Evolutionary conservation across 2,797 vertebrate genomes (phyloP), one percentile per base, ranked within the genome.

Genomic region (Melopsittacus undulatus): DNA sequence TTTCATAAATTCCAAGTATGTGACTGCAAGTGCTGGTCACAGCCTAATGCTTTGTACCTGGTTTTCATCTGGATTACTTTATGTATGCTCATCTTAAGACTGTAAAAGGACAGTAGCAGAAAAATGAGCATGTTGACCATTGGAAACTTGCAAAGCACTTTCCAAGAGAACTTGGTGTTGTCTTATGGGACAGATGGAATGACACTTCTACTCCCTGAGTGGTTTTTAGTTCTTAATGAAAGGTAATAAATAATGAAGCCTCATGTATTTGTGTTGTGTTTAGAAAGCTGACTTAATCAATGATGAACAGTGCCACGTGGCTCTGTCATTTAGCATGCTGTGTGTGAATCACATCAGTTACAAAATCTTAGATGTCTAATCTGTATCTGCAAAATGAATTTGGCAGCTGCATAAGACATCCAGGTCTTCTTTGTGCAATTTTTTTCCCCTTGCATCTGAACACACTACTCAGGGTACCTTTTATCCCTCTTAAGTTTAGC

Each of bases 251-350:
- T 5, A 52, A 48, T 20, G 29, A 87, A 80, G 40, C 22, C 12
- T 38, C 11, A 19, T 19, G 4, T 5, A 22, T 43, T 89, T 0
- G 0, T 63, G 52, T 40, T 20, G 45, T 63, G 11, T 59, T 87
- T 45, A 51, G 34, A 68, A 83, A 70, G 42, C 27, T 24, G 84
- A 5, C 15, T 40, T 48, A 36, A 30, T 40, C 40, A 70, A 5
- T 22, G 5, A 29, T 16, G 34, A 86, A 18, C 14, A 10, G 18
- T 78, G 54, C 61, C n/a, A 29, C 1, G 1, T 38, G 52, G 23
- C 42, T 69, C n/a, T 63, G 75, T 81, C 38, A 3, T 67, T 89
- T 57, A 84, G 54, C 18, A 20, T 20, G 36, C 16, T 42, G 11
- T 26, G 13, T 22, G 29, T 4, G 12, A 78, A 61, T 56, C 20